Evolutionary conservation across 2,888 invertebrate species (phyloP).

Genomic region (Psylliodes chrysocephalus): DNA sequence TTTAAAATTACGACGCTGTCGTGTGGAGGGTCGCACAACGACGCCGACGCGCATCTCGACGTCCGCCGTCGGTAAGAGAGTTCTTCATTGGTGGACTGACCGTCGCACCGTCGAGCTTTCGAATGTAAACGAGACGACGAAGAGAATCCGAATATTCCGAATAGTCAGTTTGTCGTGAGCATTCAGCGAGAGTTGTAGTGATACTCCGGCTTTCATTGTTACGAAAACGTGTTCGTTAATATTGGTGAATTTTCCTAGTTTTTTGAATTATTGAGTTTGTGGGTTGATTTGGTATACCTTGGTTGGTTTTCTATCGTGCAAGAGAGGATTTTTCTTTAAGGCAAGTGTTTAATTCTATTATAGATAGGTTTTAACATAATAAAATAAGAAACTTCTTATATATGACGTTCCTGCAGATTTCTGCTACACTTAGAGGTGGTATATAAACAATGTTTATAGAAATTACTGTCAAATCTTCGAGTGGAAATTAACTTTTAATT

Average conservation of each 20-base stretch:
- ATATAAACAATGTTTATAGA: no score
- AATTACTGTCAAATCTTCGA: no score
- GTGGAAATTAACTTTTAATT: no score
- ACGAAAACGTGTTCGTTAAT: constrained; percentile 11
- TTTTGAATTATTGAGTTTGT: background rate
- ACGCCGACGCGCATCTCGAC: constrained; percentile 21
- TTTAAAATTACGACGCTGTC: constrained; percentile 47
- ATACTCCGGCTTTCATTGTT: background rate
- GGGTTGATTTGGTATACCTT: background rate
- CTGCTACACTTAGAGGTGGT: no score
- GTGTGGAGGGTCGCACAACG: constrained; percentile 20
- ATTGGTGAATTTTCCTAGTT: background rate
- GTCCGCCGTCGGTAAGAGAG: constrained; percentile 8
- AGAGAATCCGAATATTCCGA: background rate
- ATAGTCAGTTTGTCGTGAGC: constrained; percentile 16
- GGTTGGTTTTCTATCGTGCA: background rate
- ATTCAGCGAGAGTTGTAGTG: background rate
- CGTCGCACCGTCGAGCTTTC: constrained; percentile 4
- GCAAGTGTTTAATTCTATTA: no score
- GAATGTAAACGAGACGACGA: constrained; percentile 1
- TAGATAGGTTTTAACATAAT: no score
- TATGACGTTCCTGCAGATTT: no score
- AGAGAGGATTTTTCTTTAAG: background rate
- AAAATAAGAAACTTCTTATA: no score
- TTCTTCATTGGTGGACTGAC: constrained; percentile 20